Conservation (phyloP, 2,888 invertebrate species). For the Andricus curvator region DNA sequence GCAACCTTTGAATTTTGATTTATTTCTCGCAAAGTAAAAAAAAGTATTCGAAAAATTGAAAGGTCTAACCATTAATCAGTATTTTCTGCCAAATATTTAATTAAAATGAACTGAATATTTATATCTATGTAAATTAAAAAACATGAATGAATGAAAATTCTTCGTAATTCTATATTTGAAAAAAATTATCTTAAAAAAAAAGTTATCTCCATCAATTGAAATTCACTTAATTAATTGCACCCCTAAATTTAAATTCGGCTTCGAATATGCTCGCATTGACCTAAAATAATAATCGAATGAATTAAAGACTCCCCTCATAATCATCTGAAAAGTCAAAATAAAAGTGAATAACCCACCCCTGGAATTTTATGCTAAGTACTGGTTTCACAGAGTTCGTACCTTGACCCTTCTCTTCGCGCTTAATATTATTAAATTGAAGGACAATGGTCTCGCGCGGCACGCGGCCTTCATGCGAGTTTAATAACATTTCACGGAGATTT, state of each 20-base stretch:
- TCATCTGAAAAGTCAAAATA: background rate
- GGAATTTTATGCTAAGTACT: background rate
- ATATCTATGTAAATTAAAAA: background rate
- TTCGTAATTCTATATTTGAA: too few species aligned
- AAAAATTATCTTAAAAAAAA: too few species aligned
- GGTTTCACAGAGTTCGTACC: conserved; percentile 36
- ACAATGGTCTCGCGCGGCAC: conserved; percentile 70
- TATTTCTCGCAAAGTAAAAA: background rate
- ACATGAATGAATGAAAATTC: background rate
- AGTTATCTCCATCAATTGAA: background rate
- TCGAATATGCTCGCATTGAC: background rate
- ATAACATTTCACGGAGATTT: conserved; percentile 77
- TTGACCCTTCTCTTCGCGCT: conserved; percentile 64
- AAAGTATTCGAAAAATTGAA: too few species aligned
- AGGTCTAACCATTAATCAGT: too few species aligned
- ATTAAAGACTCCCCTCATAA: background rate
- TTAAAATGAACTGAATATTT: background rate
- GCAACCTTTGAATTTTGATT: background rate
- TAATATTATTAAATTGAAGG: conserved; percentile 75
- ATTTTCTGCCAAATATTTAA: background rate
- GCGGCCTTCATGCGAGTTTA: conserved; percentile 75
- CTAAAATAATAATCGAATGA: background rate
- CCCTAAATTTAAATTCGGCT: background rate
- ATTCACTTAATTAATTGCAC: background rate
- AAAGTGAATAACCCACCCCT: background rate